phyloP scores from a whole-genome alignment of 1,140 invertebrate genomes.

The Atta cephalotes region DNA sequence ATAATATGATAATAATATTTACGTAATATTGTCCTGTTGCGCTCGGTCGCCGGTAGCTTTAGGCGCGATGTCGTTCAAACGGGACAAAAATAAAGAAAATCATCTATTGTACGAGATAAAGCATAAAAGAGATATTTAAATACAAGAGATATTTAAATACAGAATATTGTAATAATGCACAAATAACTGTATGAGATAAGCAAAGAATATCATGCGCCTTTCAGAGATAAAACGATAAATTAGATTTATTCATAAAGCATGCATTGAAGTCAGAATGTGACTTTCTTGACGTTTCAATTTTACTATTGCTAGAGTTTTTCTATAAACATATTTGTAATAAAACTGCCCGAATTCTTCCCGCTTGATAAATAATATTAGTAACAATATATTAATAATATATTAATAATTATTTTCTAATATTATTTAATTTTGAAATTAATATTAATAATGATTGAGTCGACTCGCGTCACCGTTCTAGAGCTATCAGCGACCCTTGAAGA shows the following conservation, averaged over 20 bases:
- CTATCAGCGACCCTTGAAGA: slow-evolving; percentile 45
- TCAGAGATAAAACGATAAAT: not conserved
- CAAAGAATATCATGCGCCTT: not conserved
- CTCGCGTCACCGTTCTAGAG: slow-evolving; percentile 21
- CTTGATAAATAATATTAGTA: slow-evolving; percentile 17
- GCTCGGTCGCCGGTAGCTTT: slow-evolving; percentile 77
- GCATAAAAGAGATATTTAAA: not conserved
- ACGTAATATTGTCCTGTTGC: slow-evolving; percentile 82
- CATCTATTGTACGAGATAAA: not conserved
- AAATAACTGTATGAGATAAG: not conserved
- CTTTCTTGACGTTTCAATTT: not conserved
- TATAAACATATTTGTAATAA: not conserved
- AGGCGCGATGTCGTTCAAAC: slow-evolving; percentile 33
- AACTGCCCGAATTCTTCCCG: not conserved
- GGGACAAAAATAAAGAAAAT: slow-evolving; percentile 7
- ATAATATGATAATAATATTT: slow-evolving; percentile 66
- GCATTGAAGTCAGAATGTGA: not conserved
- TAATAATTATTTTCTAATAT: not conserved
- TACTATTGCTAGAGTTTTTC: not conserved
- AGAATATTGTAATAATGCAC: not conserved
- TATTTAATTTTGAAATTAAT: slow-evolving; percentile 10
- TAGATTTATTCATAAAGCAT: not conserved
- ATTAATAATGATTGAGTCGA: not conserved
- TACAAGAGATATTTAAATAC: not conserved
- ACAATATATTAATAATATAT: slow-evolving; percentile 13